Percentiles rank a stretch among this genome's conserved stretches.
Evolutionary conservation across 2,113 vertebrate genomes (phyloP).

Genomic region (Tychaedon coryphoeus): DNA sequence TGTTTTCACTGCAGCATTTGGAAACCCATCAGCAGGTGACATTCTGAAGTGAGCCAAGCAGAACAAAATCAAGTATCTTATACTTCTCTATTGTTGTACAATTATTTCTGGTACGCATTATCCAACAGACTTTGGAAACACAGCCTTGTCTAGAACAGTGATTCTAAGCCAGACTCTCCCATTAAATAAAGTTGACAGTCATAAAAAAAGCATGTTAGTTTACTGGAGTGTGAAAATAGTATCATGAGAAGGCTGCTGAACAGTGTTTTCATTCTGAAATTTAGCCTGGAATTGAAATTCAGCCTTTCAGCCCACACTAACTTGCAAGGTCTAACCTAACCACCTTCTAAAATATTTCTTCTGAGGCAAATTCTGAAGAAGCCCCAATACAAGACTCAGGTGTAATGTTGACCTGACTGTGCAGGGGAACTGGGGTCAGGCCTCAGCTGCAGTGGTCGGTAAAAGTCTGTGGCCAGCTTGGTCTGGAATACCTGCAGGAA

Average conservation of each 20-base stretch:
- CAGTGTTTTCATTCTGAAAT: background rate
- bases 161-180: background rate
- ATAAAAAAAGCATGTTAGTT: background rate
- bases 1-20: background rate
- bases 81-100: background rate
- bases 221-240: slow-evolving; percentile 1
- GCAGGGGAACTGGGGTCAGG: background rate
- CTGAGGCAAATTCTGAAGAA: background rate
- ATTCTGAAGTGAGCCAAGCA: background rate
- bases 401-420: background rate
- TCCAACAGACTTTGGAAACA: background rate
- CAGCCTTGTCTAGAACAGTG: background rate
- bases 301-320: background rate
- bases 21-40: background rate
- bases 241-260: background rate
- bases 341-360: background rate
- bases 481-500: background rate
- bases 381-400: background rate
- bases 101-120: background rate
- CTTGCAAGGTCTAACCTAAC: background rate
- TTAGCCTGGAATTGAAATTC: background rate
- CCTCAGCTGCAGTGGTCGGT: background rate
- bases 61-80: background rate
- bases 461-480: background rate
- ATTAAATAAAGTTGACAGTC: background rate